Evolutionary conservation across 2,797 vertebrate genomes (phyloP).

Genomic region (Gambelia wislizenii): DNA sequence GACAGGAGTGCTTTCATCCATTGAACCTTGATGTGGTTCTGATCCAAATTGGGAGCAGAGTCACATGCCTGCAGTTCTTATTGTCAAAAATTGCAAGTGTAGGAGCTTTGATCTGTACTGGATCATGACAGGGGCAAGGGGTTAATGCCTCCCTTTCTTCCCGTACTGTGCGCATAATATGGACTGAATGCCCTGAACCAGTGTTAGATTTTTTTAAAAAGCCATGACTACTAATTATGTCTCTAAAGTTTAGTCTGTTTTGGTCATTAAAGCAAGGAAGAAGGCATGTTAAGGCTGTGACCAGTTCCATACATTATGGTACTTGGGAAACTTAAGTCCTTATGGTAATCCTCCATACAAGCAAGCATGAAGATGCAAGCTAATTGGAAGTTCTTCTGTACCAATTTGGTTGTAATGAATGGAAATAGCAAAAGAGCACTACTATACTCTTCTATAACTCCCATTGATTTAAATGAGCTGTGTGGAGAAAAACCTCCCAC

Average conservation of each 20-base stretch:
- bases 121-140: neutral
- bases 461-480: neutral
- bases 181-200: neutral
- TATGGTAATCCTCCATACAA: neutral
- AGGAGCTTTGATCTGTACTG: neutral
- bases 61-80: neutral
- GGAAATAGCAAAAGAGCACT: neutral
- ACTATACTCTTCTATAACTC: neutral
- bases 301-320: neutral
- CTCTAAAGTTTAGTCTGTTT: neutral
- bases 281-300: neutral
- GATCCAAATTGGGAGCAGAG: neutral
- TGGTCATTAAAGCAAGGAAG: neutral
- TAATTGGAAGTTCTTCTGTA: neutral
- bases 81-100: neutral
- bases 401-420: neutral
- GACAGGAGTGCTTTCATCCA: neutral
- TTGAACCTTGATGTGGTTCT: neutral
- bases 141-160: neutral
- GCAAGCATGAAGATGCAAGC: neutral
- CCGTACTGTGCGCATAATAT: neutral
- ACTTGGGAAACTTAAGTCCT: neutral
- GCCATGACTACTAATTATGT: neutral
- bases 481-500: neutral
- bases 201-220: neutral